phyloP scores from a whole-genome alignment of 53 echinoderm and acorn worm genomes.

The Arbacia lixula region DNA sequence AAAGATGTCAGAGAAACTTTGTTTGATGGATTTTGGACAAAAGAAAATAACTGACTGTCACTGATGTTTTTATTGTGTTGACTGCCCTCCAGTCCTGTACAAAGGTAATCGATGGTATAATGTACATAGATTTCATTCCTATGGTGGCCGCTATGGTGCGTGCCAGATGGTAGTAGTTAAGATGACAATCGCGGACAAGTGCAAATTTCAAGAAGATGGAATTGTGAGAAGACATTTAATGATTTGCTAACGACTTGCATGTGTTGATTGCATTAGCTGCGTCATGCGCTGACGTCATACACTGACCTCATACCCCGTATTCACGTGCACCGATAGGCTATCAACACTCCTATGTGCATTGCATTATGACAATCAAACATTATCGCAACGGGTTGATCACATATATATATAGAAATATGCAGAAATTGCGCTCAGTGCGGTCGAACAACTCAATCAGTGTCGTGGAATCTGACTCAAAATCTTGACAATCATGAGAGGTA shows the following conservation, averaged over 20 bases:
- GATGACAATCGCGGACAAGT: conserved; percentile 50
- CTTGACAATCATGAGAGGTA: conserved; percentile 15
- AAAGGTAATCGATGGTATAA: conserved; percentile 42
- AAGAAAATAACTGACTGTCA: conserved; percentile 1
- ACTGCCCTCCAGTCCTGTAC: conserved; percentile 35
- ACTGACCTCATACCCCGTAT: too few species aligned
- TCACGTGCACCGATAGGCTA: too few species aligned
- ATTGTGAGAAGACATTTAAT: too few species aligned
- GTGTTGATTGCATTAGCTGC: too few species aligned
- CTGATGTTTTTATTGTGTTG: conserved; percentile 30
- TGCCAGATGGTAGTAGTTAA: conserved; percentile 12
- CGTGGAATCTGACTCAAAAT: background rate
- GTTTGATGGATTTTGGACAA: conserved; percentile 18
- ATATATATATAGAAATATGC: too few species aligned
- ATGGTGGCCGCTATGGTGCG: conserved; percentile 6
- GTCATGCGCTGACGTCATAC: too few species aligned
- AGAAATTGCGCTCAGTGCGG: conserved; percentile 7
- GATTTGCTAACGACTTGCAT: too few species aligned
- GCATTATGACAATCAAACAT: too few species aligned
- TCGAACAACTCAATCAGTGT: conserved; percentile 23
- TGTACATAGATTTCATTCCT: conserved; percentile 58
- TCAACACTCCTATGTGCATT: too few species aligned
- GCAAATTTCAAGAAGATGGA: conserved; percentile 45
- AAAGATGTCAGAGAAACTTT: conserved; percentile 32
- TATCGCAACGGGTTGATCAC: too few species aligned